A percentile compares a stretch with the other conserved stretches of the same genome.
Conservation (phyloP, 2,888 invertebrate species). For the Platerodrilus igneus region DNA sequence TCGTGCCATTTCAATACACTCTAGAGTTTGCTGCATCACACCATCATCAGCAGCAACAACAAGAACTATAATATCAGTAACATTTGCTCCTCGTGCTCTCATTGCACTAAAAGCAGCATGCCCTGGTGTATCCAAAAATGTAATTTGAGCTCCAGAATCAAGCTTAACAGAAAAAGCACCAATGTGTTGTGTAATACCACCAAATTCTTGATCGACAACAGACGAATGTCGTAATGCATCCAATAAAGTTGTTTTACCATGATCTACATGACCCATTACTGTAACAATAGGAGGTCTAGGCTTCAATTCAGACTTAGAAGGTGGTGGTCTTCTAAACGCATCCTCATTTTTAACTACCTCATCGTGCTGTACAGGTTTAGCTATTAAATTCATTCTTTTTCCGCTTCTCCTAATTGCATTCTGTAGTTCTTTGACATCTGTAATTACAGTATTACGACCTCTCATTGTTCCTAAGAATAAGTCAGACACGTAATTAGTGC, state of each 20-base stretch:
- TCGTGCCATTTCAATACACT: constrained; percentile 83
- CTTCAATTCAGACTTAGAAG: constrained; percentile 59
- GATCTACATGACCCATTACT: constrained; percentile 99
- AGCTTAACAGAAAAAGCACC: constrained; percentile 85
- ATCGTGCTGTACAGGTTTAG: constrained; percentile 32
- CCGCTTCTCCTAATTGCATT: constrained; percentile 41
- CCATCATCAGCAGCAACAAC: constrained; percentile 99
- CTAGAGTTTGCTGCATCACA: constrained; percentile 95
- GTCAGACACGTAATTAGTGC: constrained; percentile 54
- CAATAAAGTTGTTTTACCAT: constrained; percentile 96
- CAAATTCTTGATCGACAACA: constrained; percentile 89
- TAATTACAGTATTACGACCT: constrained; percentile 34
- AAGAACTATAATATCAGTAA: constrained; percentile 90
- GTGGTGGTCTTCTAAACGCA: constrained; percentile 59
- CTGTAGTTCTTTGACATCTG: constrained; percentile 41
- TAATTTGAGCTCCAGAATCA: constrained; percentile 69
- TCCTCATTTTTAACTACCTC: constrained; percentile 42
- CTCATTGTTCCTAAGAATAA: constrained; percentile 40
- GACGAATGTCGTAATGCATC: constrained; percentile 82
- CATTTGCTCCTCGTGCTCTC: constrained; percentile 88
- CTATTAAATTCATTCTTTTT: constrained; percentile 43
- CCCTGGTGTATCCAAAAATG: constrained; percentile 97
- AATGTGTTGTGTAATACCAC: constrained; percentile 98
- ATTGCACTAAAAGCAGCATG: constrained; percentile 96
- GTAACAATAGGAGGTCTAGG: constrained; percentile 91